Conservation (phyloP, 2,797 vertebrate species). For the Spinibarbus caldwelli region DNA sequence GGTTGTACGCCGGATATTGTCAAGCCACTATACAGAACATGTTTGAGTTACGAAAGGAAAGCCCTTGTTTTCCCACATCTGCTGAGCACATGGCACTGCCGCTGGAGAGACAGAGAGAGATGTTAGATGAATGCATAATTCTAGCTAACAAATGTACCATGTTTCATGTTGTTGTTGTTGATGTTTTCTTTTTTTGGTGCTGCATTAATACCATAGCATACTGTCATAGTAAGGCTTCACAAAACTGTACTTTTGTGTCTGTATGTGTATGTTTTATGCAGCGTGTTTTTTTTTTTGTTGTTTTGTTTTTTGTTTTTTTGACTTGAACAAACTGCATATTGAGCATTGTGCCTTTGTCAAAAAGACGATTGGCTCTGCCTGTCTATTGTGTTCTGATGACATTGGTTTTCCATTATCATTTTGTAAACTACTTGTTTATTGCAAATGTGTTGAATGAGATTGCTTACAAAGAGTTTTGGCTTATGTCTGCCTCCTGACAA, state of each 20-base stretch:
- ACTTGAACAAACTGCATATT: background rate
- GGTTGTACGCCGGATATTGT: constrained; percentile 56
- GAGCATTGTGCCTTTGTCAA: background rate
- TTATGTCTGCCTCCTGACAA: background rate
- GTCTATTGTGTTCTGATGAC: no score
- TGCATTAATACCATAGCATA: background rate
- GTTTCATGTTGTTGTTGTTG: background rate
- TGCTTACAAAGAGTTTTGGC: background rate
- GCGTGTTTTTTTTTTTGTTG: background rate
- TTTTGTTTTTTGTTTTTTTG: background rate
- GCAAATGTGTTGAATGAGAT: background rate
- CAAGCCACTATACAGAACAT: constrained; percentile 42
- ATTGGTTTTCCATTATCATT: background rate
- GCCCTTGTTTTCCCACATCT: constrained; percentile 70
- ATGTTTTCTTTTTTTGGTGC: background rate
- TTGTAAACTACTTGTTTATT: background rate
- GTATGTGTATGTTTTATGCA: no score
- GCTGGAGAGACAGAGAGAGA: constrained; percentile 29
- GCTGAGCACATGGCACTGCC: constrained; percentile 71
- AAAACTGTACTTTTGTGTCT: background rate
- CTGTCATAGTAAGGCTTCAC: background rate
- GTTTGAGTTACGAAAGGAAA: constrained; percentile 60
- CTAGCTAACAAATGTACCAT: constrained; percentile 22
- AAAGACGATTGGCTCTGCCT: background rate
- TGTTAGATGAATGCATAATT: background rate